Evolutionary conservation across 2,797 vertebrate species (phyloP).

Genomic region (Aldrovandia affinis): DNA sequence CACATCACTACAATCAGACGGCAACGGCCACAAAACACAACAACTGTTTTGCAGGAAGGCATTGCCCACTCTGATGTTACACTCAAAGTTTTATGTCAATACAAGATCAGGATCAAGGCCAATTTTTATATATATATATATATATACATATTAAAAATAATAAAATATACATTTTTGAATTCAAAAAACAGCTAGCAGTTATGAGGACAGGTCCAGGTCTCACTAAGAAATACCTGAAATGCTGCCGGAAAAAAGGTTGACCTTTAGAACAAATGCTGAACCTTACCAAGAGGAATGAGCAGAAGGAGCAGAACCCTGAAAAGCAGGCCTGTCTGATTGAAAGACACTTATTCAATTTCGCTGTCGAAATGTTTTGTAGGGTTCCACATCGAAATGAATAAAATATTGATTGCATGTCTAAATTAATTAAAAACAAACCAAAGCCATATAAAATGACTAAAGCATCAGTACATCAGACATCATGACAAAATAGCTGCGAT

Average conservation of each 20-base stretch:
- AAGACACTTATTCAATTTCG: neutral
- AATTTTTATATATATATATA: too few relatives aligned
- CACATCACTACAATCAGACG: too few relatives aligned
- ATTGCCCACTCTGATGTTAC: neutral
- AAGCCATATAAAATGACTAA: neutral
- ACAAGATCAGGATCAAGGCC: neutral
- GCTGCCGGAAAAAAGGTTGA: neutral
- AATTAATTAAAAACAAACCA: constrained; percentile 1
- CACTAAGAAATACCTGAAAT: neutral
- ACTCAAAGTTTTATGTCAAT: neutral
- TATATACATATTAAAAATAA: neutral
- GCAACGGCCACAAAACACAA: neutral
- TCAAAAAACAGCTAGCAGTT: neutral
- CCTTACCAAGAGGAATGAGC: neutral
- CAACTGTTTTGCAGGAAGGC: neutral
- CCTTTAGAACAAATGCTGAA: neutral
- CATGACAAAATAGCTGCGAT: constrained; percentile 30
- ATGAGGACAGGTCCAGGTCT: neutral
- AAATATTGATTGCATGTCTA: neutral
- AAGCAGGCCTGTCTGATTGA: neutral
- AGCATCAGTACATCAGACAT: neutral
- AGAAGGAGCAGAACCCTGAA: neutral
- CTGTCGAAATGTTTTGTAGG: neutral
- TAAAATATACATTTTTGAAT: too few relatives aligned
- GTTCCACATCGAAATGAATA: neutral